phyloP scores from a whole-genome alignment of 2,888 invertebrate genomes.

The Plebejus argus region DNA sequence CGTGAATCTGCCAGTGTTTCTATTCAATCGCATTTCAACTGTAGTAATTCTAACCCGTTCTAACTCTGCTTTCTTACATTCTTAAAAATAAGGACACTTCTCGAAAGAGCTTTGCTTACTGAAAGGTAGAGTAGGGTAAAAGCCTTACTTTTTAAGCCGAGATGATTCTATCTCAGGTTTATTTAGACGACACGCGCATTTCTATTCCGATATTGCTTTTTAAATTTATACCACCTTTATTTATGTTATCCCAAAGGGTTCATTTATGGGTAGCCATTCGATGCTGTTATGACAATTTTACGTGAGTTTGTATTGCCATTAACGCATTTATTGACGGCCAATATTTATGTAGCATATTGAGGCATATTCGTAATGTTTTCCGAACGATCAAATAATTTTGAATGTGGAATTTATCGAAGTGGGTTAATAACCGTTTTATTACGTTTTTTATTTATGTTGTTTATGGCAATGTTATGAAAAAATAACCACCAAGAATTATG shows the following conservation, averaged over 20 bases:
- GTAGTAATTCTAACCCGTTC: not conserved
- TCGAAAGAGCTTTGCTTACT: no score
- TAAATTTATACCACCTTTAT: conserved; percentile 68
- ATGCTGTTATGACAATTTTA: conserved; percentile 74
- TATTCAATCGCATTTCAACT: not conserved
- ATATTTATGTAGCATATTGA: conserved; percentile 65
- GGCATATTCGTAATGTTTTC: conserved; percentile 39
- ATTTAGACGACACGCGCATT: not conserved
- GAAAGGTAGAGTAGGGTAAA: not conserved
- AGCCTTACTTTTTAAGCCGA: not conserved
- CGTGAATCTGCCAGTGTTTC: not conserved
- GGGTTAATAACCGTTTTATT: conserved; percentile 1
- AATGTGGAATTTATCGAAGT: conserved; percentile 12
- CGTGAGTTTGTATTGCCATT: conserved; percentile 60
- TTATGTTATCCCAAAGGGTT: conserved; percentile 57
- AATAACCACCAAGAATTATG: not conserved
- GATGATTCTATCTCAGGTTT: not conserved
- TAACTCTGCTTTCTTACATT: not conserved
- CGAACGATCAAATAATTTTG: conserved; percentile 26
- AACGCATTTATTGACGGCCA: conserved; percentile 48
- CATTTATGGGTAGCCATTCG: conserved; percentile 75
- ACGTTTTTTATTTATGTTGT: not conserved
- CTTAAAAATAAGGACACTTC: not conserved
- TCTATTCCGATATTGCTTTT: conserved; percentile 43
- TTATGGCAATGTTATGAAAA: not conserved